These are phyloP conservation scores for Cercopithecus petaurista DNA, from an alignment of 2,797 vertebrate genomes.

Conservation along the genomic window DNA sequence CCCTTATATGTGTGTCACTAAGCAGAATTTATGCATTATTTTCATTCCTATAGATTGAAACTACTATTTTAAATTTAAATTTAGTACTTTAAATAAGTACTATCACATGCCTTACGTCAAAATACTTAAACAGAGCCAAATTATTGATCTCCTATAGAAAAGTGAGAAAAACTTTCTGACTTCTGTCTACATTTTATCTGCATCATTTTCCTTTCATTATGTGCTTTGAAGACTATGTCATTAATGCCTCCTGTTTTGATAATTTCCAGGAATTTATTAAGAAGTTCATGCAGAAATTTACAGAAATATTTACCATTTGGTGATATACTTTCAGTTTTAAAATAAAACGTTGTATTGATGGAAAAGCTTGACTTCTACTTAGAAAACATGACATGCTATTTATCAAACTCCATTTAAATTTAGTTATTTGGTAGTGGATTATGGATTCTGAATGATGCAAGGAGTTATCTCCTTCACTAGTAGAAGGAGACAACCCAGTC, in stretches of 20 bases:
- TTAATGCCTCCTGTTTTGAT: neutral
- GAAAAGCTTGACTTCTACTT: neutral
- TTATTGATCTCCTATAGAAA: neutral
- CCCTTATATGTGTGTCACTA: neutral
- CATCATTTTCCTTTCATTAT: neutral
- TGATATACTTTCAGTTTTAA: neutral
- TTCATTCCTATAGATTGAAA: neutral
- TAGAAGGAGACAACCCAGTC: neutral
- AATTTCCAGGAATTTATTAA: neutral
- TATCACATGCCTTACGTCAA: neutral
- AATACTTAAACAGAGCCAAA: neutral
- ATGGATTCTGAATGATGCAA: neutral
- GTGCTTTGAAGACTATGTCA: neutral
- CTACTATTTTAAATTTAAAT: neutral
- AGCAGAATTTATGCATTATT: neutral
- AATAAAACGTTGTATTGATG: neutral
- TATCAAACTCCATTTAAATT: neutral
- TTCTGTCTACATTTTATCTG: neutral
- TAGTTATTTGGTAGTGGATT: neutral
- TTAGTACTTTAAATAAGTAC: neutral
- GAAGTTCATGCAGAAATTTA: neutral
- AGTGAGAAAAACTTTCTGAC: neutral
- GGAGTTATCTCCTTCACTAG: neutral
- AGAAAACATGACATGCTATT: neutral
- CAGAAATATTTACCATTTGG: neutral